A percentile compares a stretch with the other conserved stretches of the same genome.
Conservation (phyloP, 2,888 invertebrate genomes). For the Agriopis marginaria region DNA sequence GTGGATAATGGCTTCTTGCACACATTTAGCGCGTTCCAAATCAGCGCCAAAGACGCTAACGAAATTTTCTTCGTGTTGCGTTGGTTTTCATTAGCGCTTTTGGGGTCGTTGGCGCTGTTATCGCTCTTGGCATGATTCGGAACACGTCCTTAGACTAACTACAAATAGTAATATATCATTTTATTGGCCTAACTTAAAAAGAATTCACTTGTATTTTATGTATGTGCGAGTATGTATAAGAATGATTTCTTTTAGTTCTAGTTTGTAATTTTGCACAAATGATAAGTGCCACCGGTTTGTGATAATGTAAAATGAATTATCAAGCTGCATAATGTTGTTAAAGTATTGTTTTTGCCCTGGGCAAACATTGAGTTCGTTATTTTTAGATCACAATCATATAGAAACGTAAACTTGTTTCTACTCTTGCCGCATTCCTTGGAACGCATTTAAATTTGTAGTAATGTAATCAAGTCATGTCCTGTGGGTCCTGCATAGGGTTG, state of each 20-base stretch:
- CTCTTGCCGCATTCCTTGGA: constrained; percentile 48
- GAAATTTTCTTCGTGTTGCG: no score
- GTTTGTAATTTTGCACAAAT: constrained; percentile 62
- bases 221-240: constrained; percentile 28
- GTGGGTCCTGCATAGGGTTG: no score
- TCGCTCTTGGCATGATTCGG: no score
- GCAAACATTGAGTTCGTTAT: constrained; percentile 31
- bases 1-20: constrained; percentile 69
- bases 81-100: no score
- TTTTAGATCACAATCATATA: constrained; percentile 44
- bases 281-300: constrained; percentile 52
- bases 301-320: constrained; percentile 46
- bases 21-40: constrained; percentile 31
- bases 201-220: constrained; percentile 14
- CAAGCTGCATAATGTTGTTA: constrained; percentile 46
- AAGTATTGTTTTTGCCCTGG: constrained; percentile 38
- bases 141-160: background rate
- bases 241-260: constrained; percentile 46
- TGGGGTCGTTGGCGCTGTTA: no score
- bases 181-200: constrained; percentile 58
- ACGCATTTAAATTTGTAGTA: constrained; percentile 37
- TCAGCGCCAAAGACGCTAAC: no score
- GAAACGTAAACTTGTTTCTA: constrained; percentile 44
- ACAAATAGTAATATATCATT: constrained; percentile 9
- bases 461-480: no score